Percentiles rank a stretch among this genome's conserved stretches.
These are phyloP conservation scores for Ambastaia sidthimunki DNA, from an alignment of 2,797 vertebrate genomes.

Conservation along the genomic window DNA sequence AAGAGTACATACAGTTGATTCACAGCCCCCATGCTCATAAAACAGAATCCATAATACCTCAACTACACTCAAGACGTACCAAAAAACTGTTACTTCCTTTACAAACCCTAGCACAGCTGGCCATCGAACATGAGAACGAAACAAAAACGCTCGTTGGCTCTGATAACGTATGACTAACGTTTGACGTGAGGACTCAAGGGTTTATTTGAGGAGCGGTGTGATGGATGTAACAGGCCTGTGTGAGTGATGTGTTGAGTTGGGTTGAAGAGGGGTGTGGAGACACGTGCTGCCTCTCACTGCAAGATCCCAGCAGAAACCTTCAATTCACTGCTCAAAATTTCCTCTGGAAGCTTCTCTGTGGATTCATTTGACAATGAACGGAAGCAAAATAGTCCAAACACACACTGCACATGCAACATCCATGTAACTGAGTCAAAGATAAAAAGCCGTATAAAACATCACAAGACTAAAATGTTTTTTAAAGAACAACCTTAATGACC, in stretches of 20 bases:
- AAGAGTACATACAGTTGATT: constrained; percentile 21
- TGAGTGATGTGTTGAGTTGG: constrained; percentile 23
- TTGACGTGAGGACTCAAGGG: neutral
- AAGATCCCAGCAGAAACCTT: neutral
- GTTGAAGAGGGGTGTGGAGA: constrained; percentile 13
- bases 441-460: no score
- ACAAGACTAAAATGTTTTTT: neutral
- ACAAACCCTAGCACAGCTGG: constrained; percentile 28
- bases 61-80: neutral
- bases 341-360: constrained; percentile 36
- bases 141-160: constrained; percentile 12
- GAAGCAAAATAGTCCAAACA: no score
- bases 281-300: constrained; percentile 33
- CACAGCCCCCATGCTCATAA: constrained; percentile 10
- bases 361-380: constrained; percentile 46
- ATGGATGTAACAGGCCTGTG: constrained; percentile 38
- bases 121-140: constrained; percentile 16
- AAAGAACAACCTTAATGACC: neutral
- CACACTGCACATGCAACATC: neutral
- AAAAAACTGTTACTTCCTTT: neutral
- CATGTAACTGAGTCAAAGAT: neutral
- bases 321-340: constrained; percentile 46
- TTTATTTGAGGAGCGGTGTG: constrained; percentile 33
- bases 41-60: constrained; percentile 1
- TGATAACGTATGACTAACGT: constrained; percentile 3